Percentiles rank a stretch among this genome's conserved stretches.
These are phyloP conservation scores for Ariopsis seemanni DNA, from an alignment of 2,113 vertebrate species.

Conservation along the genomic window DNA sequence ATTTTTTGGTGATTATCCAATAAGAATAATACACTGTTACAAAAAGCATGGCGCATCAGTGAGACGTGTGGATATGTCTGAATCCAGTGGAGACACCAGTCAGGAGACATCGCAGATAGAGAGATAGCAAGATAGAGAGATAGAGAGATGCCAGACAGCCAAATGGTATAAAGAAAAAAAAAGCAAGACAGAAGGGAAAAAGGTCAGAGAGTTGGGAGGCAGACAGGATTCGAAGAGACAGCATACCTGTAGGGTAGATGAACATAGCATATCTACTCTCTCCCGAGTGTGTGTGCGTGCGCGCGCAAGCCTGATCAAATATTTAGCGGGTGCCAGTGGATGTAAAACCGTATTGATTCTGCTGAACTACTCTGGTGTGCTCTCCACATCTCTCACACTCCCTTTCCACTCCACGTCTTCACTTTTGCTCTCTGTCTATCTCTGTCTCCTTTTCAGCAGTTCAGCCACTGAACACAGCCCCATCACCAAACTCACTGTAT, in stretches of 20 bases:
- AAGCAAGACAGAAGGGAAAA: background rate
- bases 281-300: conserved; percentile 14
- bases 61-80: too few relatives aligned
- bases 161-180: background rate
- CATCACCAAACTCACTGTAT: conserved; percentile 35
- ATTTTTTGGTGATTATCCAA: background rate
- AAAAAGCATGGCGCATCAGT: background rate
- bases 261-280: background rate
- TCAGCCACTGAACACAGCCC: conserved; percentile 11
- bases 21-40: background rate
- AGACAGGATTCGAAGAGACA: conserved; percentile 28
- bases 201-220: conserved; percentile 18
- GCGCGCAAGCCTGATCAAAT: conserved; percentile 44
- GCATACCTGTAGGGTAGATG: conserved; percentile 16
- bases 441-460: background rate
- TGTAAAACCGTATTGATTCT: conserved; percentile 50
- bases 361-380: conserved; percentile 1
- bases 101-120: background rate
- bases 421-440: background rate
- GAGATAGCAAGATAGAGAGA: conserved; percentile 4
- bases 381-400: conserved; percentile 11
- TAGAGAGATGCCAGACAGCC: background rate
- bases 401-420: background rate
- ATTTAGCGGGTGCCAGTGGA: conserved; percentile 50
- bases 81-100: background rate